phyloP scores from a whole-genome alignment of 1,140 invertebrate genomes.

The Sipha flava region DNA sequence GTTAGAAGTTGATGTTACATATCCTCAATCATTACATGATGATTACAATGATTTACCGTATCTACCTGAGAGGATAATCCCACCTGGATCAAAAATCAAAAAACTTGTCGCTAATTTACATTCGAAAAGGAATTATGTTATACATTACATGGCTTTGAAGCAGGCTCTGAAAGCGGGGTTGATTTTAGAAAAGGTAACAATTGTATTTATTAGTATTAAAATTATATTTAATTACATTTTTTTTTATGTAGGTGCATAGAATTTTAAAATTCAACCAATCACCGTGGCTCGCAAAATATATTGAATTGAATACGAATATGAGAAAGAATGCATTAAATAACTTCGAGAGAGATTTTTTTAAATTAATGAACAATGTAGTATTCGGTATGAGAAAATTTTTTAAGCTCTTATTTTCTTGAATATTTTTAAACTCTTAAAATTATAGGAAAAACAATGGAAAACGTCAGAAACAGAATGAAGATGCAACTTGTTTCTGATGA shows the following conservation, averaged over 20 bases:
- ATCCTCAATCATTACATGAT: constrained; percentile 46
- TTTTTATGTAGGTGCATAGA: constrained; percentile 37
- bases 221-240: background rate
- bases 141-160: constrained; percentile 38
- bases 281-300: constrained; percentile 41
- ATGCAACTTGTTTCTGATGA: too few relatives aligned
- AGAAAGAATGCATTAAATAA: constrained; percentile 39
- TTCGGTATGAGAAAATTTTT: background rate
- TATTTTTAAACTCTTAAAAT: too few relatives aligned
- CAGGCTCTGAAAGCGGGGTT: constrained; percentile 35
- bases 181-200: constrained; percentile 38
- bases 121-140: constrained; percentile 39
- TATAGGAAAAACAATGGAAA: background rate
- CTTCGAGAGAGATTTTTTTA: constrained; percentile 43
- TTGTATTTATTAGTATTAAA: background rate
- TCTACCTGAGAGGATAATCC: constrained; percentile 41
- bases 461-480: too few relatives aligned
- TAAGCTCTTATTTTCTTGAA: too few relatives aligned
- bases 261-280: constrained; percentile 42
- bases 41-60: constrained; percentile 48
- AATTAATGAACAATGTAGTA: constrained; percentile 43
- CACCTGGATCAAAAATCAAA: background rate
- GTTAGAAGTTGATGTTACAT: constrained; percentile 45
- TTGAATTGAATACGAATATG: constrained; percentile 36
- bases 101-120: constrained; percentile 34